Conservation (phyloP, 2,888 invertebrate genomes). For the Limnephilus marmoratus region DNA sequence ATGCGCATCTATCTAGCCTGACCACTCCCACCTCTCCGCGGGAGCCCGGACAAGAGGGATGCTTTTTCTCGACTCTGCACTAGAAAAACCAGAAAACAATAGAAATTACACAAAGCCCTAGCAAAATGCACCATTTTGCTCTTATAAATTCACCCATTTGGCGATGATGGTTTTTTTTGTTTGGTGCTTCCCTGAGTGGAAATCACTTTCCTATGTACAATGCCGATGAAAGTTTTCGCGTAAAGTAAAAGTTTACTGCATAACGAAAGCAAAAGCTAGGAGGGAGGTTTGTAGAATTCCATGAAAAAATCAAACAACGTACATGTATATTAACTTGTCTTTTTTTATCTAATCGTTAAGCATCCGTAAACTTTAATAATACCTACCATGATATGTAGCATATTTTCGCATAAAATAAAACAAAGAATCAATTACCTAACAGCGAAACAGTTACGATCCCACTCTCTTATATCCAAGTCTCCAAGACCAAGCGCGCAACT, state of each 20-base stretch:
- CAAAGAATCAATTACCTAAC: not conserved
- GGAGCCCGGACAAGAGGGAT: slow-evolving; percentile 49
- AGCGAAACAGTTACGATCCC: not conserved
- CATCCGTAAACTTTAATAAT: not conserved
- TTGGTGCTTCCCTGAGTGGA: not conserved
- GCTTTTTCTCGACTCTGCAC: slow-evolving; percentile 36
- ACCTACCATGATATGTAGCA: not conserved
- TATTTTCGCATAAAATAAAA: not conserved
- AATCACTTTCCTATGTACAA: not conserved
- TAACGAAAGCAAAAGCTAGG: not conserved
- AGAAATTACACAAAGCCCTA: slow-evolving; percentile 53
- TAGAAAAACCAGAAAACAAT: slow-evolving; percentile 54
- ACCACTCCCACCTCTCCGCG: slow-evolving; percentile 62
- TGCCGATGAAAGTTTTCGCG: not conserved
- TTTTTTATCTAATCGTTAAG: no score
- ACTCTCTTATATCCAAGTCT: not conserved
- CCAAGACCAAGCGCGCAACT: no score
- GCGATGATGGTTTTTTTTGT: not conserved
- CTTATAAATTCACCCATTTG: slow-evolving; percentile 3
- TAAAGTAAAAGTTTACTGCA: not conserved
- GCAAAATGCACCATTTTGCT: slow-evolving; percentile 39
- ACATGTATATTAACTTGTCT: not conserved
- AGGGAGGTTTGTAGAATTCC: not conserved
- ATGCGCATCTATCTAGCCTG: slow-evolving; percentile 62
- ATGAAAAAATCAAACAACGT: not conserved